phyloP scores from a whole-genome alignment of 2,797 vertebrate genomes.

The Squalus acanthias region DNA sequence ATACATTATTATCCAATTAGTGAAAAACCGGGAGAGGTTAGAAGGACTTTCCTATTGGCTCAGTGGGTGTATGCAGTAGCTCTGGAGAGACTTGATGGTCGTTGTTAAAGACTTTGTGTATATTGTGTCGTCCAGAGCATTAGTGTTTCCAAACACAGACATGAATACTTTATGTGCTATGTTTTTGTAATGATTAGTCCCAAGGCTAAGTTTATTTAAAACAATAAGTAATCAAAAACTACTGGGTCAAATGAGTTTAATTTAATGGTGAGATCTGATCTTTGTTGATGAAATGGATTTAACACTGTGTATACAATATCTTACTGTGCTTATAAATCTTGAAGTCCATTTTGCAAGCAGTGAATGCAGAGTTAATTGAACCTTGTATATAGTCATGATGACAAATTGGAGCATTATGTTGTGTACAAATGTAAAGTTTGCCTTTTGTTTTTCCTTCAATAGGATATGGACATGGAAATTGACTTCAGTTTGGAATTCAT shows the following conservation, averaged over 20 bases:
- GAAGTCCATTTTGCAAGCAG: neutral
- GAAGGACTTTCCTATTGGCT: too few species aligned
- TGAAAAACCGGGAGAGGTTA: too few species aligned
- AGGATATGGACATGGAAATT: slow-evolving; percentile 45
- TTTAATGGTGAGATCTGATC: neutral
- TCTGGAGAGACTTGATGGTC: neutral
- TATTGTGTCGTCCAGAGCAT: neutral
- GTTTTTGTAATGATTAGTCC: neutral
- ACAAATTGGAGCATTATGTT: neutral
- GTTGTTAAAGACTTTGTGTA: neutral
- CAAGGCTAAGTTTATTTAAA: neutral
- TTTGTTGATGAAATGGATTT: neutral
- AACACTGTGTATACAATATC: neutral
- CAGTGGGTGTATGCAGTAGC: too few species aligned
- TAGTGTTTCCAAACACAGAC: neutral
- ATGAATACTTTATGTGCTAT: neutral
- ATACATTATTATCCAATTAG: too few species aligned
- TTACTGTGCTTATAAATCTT: neutral
- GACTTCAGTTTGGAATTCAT: slow-evolving; percentile 79
- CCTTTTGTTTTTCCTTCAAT: neutral
- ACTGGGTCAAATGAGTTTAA: neutral
- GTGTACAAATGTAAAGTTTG: neutral
- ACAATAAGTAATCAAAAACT: neutral
- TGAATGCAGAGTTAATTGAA: neutral
- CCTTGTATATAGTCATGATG: neutral